Conservation (phyloP, 2,113 vertebrate genomes). For the Climacteris rufus region DNA sequence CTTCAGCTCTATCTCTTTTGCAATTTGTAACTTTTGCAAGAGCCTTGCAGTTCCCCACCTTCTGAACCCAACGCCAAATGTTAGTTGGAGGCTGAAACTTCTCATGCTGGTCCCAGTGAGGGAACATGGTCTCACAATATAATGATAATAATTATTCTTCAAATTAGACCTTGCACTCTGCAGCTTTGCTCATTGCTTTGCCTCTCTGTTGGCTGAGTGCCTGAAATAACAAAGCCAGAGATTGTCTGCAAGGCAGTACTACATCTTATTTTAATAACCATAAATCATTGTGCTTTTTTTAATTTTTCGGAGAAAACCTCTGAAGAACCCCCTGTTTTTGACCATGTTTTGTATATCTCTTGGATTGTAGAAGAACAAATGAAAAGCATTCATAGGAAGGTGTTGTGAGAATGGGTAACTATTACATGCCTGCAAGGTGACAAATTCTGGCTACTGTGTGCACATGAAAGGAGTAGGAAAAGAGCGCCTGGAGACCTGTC, state of each 20-base stretch:
- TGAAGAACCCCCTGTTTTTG: not conserved
- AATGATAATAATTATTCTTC: conserved; percentile 55
- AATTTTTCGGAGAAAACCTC: not conserved
- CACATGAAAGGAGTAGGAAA: not conserved
- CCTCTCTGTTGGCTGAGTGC: conserved; percentile 7
- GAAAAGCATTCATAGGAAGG: not conserved
- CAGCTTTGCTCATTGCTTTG: conserved; percentile 1
- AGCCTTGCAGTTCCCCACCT: not conserved
- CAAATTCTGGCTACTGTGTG: conserved; percentile 37
- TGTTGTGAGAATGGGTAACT: not conserved
- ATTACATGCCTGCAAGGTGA: conserved; percentile 16
- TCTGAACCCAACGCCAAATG: not conserved
- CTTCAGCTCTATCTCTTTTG: not conserved
- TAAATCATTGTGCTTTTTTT: not conserved
- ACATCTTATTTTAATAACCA: conserved; percentile 43
- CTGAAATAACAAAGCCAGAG: conserved; percentile 16
- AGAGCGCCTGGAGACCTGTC: not conserved
- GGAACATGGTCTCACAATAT: not conserved
- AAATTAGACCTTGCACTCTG: conserved; percentile 16
- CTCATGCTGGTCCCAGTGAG: not conserved
- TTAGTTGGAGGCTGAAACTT: not conserved
- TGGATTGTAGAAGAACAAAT: not conserved
- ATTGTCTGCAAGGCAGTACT: not conserved
- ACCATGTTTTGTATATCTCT: not conserved
- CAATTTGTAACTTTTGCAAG: not conserved